Base-by-base conservation (phyloP, 1,140 invertebrate species). In the Drosophila nikananu region DNA sequence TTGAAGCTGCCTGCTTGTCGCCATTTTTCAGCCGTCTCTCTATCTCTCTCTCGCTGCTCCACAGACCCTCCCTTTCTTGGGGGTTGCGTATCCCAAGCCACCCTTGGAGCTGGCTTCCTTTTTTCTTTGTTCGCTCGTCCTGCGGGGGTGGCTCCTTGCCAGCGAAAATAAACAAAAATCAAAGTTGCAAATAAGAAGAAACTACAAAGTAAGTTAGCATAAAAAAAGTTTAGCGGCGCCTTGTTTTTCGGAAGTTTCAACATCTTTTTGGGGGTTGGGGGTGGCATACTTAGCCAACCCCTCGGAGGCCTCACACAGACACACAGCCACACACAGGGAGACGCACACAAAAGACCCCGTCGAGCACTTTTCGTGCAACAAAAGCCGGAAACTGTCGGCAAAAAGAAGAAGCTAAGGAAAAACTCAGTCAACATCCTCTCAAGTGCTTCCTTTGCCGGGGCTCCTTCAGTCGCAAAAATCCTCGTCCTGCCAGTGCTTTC, bases 101-200 rank as follows among this genome's bases (percentile, higher is more conserved):
- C 67, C 57, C 39, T 17, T 41, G 49, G 35, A 39, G 49, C 49
- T 41, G 39, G n/a, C 65, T 62, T 61, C 46, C 54, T 4, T 74
- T 54, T 35, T 42, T 13, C 2, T 25, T 23, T 13, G 17, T 54
- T 44, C 9, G 23, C 37, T n/a, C 13, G 41, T 42, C 37, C 63
- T 46, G 35, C 17, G 55, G 58, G 77, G 61, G 73, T 66, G 54
- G 75, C 66, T 77, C 72, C 63, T 73, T 70, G 79, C 46, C 61
- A 71, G 81, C 86, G 81, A 90, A 90, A 90, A 90, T 90, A 90
- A 90, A 90, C 86, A 90, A 90, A 90, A 90, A 90, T 90, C 86
- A 90, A 90, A 90, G 86, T 90, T 90, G 86, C 86, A 90, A 90
- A 90, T 90, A 90, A 86, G 86, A 90, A 90, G 86, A 90, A 90